phyloP scores from a whole-genome alignment of 2,888 invertebrate genomes.

The Eledona agricola region DNA sequence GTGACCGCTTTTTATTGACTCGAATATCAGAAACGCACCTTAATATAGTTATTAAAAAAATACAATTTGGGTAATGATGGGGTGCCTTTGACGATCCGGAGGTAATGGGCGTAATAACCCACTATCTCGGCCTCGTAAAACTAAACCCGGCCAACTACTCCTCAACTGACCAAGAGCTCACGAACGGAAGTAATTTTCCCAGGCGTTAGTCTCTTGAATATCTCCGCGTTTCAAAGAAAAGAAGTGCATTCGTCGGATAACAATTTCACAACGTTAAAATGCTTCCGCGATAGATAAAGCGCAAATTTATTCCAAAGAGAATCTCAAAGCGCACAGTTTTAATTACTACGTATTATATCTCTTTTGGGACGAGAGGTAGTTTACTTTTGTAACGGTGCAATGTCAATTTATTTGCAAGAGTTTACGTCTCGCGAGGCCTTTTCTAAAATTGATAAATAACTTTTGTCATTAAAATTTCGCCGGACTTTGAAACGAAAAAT shows the following conservation, averaged over 20 bases:
- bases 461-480: constrained; percentile 12
- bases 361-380: constrained; percentile 11
- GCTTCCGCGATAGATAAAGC: constrained; percentile 14
- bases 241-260: constrained; percentile 4
- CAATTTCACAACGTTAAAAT: constrained; percentile 5
- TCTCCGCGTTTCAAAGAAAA: no score
- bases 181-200: constrained; percentile 12
- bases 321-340: constrained; percentile 12
- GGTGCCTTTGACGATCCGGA: constrained; percentile 33
- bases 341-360: constrained; percentile 15
- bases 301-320: constrained; percentile 2
- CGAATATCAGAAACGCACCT: constrained; percentile 37
- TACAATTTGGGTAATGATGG: constrained; percentile 49
- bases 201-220: constrained; percentile 4
- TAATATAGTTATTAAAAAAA: constrained; percentile 49
- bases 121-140: constrained; percentile 1
- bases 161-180: neutral
- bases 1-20: constrained; percentile 30
- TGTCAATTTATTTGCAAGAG: constrained; percentile 20
- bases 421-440: constrained; percentile 6
- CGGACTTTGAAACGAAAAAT: constrained; percentile 7
- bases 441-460: constrained; percentile 21
- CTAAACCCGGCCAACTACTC: constrained; percentile 1
- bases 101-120: constrained; percentile 25
- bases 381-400: constrained; percentile 8